Base-by-base conservation (phyloP, 2,113 vertebrate genomes). In the Clarias macrocephalus region DNA sequence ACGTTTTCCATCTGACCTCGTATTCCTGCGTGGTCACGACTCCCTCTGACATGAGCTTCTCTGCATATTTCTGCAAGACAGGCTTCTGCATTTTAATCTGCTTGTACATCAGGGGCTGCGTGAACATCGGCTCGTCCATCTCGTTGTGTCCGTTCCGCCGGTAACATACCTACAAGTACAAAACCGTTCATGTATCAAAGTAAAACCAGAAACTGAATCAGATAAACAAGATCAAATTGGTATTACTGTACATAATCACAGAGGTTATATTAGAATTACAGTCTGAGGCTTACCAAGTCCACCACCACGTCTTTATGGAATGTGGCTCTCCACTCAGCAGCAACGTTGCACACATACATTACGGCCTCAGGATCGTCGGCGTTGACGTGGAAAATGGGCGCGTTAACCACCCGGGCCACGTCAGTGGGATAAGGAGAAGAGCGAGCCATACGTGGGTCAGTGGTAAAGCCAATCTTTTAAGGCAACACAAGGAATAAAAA, bases 121-220 rank as follows among this genome's bases (percentile, higher is more conserved):
- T 99, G 95, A 99, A 99, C 98, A 99, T 99, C 25, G 98, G 98
- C 86, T 99, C 98, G 0, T 99, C 98, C 97, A 99, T 99, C 95
- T 99, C 98, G 0, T 99, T 99, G 93, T 99, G 98, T 9, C 98
- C 98, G 0, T 98, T 98, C 54, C 97, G 94, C 3, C 98, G 94
- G 91, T 99, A 99, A 84, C 96, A 97, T 60, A 99, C 98, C 98
- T 99, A 84, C 6, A 59, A 16, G 28, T 28, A 85, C 6, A 59
- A 16, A 37, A 28, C 52, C 25, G 23, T 48, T 21, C 37, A 13
- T 48, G 21, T 75, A 52, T 75, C 23, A 75, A 48, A 52, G 19
- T 23, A 23, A 5, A 75, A 75, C 23, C 19, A 77, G 75, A 77
- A 54, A 54, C 5, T n/a, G 12, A n/a, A 77, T 25, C 33, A 81